phyloP scores from a whole-genome alignment of 1,140 invertebrate species.

The Euwallacea similis region DNA sequence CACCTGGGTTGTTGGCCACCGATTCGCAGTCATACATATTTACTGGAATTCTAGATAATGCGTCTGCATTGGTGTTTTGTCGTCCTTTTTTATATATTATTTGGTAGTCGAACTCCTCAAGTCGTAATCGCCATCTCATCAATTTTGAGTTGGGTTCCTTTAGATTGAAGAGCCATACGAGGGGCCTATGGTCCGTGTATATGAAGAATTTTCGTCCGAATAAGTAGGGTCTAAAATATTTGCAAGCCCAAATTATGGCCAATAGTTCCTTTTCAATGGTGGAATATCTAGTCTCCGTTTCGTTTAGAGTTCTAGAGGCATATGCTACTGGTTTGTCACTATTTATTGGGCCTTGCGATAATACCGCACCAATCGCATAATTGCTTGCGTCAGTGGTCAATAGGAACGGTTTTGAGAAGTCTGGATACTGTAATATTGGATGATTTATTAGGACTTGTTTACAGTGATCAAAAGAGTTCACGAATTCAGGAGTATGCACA shows the following conservation, averaged over 20 bases:
- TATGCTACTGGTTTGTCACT: too few relatives aligned
- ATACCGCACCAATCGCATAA: constrained; percentile 48
- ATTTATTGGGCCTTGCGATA: constrained; percentile 47
- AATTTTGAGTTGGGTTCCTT: constrained; percentile 54
- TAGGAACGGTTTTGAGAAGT: too few relatives aligned
- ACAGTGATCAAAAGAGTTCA: too few relatives aligned
- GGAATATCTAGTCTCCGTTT: too few relatives aligned
- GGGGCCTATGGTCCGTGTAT: constrained; percentile 39
- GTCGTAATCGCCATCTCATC: constrained; percentile 53
- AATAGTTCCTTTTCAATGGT: too few relatives aligned
- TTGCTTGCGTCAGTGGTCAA: constrained; percentile 52
- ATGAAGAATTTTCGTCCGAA: constrained; percentile 20
- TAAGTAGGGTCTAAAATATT: constrained; percentile 30
- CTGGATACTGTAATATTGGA: too few relatives aligned
- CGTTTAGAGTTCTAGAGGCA: too few relatives aligned
- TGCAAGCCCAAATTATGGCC: too few relatives aligned
- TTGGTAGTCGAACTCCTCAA: constrained; percentile 54
- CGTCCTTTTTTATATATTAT: constrained; percentile 53
- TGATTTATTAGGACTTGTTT: too few relatives aligned
- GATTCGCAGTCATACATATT: constrained; percentile 6
- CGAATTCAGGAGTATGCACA: too few relatives aligned
- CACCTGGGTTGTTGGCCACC: background rate
- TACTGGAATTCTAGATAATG: constrained; percentile 17
- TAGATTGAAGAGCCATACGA: constrained; percentile 48
- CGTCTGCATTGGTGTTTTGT: constrained; percentile 42